Conservation (phyloP, 2,888 invertebrate species). For the Cosmia trapezina region DNA sequence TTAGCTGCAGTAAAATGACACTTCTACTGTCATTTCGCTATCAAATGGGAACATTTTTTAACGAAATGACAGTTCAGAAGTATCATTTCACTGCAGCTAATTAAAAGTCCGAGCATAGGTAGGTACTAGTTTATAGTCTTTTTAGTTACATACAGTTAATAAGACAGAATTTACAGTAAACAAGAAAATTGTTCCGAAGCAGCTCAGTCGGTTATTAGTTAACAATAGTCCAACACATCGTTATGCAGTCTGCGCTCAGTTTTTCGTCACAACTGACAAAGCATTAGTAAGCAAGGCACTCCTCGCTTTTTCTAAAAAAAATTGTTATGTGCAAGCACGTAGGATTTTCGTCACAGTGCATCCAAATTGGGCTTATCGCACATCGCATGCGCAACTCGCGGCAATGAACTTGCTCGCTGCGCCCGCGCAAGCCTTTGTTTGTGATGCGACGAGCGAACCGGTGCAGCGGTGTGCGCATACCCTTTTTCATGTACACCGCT, state of each 20-base stretch:
- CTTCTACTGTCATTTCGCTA: too few species aligned
- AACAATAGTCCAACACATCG: conserved; percentile 21
- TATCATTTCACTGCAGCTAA: too few species aligned
- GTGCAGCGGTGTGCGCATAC: conserved; percentile 32
- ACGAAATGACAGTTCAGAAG: too few species aligned
- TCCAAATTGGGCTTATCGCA: conserved; percentile 77
- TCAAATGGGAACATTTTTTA: too few species aligned
- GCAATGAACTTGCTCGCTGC: conserved; percentile 79
- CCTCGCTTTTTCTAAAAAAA: conserved; percentile 26
- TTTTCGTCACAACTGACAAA: conserved; percentile 40
- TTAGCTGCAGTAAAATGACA: too few species aligned
- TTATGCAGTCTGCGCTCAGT: conserved; percentile 14
- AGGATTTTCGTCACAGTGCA: conserved; percentile 68
- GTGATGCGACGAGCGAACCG: conserved; percentile 57
- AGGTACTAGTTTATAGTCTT: too few species aligned
- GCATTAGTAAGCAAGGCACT: conserved; percentile 45
- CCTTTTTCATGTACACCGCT: conserved; percentile 63
- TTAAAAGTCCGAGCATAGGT: too few species aligned
- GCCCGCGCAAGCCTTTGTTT: conserved; percentile 52
- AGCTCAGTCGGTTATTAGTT: neutral
- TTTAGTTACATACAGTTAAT: too few species aligned
- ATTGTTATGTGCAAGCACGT: conserved; percentile 60
- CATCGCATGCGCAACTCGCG: conserved; percentile 76
- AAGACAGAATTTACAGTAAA: conserved; percentile 5
- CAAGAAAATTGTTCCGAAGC: conserved; percentile 14